Evolutionary conservation across 2,888 invertebrate species (phyloP).

Genomic region (Euproctis similis): DNA sequence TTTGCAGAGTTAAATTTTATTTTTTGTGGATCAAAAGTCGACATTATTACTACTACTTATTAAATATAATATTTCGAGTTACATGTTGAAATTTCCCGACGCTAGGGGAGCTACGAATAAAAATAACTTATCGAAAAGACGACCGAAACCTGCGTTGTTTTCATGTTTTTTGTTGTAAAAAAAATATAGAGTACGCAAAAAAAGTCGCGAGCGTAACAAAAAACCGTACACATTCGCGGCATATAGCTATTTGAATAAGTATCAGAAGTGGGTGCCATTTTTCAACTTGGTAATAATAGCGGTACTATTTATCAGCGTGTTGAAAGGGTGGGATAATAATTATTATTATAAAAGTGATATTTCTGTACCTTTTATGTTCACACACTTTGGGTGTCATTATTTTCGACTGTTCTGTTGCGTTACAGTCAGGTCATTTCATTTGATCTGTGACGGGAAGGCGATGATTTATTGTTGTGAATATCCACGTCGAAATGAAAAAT

Average conservation of each 20-base stretch:
- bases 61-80: too few relatives aligned
- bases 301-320: constrained; percentile 71
- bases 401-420: constrained; percentile 52
- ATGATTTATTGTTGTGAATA: constrained; percentile 73
- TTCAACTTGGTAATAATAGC: constrained; percentile 66
- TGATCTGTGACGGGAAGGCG: constrained; percentile 50
- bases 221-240: too few relatives aligned
- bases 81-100: too few relatives aligned
- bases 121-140: too few relatives aligned
- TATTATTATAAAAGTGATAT: constrained; percentile 72
- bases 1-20: too few relatives aligned
- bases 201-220: constrained; percentile 7
- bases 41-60: too few relatives aligned
- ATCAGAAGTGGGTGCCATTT: constrained; percentile 60
- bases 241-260: constrained; percentile 60
- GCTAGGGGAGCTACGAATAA: too few relatives aligned
- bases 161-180: too few relatives aligned
- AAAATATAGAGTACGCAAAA: too few relatives aligned
- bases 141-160: too few relatives aligned
- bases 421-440: constrained; percentile 62
- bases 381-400: constrained; percentile 54
- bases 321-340: constrained; percentile 67
- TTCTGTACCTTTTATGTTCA: constrained; percentile 65
- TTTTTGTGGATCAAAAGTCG: too few relatives aligned
- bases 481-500: constrained; percentile 74